Conservation (phyloP, 2,888 invertebrate species). For the Cyclophora albipunctata region DNA sequence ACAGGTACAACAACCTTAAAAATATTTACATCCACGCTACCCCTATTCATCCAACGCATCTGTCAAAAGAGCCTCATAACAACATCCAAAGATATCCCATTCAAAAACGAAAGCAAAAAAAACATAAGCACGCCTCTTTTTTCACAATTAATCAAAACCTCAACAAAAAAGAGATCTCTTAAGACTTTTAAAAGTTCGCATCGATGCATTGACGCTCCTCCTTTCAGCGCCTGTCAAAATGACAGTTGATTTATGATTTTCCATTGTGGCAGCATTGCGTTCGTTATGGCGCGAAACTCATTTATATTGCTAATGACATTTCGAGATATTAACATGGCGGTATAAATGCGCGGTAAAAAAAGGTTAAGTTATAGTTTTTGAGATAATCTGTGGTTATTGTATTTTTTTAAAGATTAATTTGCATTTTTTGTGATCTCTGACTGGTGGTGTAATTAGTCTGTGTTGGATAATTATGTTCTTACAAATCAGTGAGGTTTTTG, state of each 20-base stretch:
- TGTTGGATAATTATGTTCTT: constrained; percentile 11
- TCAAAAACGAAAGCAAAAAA: constrained; percentile 27
- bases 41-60: constrained; percentile 24
- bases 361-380: constrained; percentile 35
- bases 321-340: constrained; percentile 59
- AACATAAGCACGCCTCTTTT: constrained; percentile 40
- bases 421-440: constrained; percentile 31
- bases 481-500: neutral
- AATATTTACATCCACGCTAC: no score
- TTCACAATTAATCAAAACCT: constrained; percentile 56
- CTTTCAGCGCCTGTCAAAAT: constrained; percentile 69
- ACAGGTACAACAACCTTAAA: no score
- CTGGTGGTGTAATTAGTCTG: constrained; percentile 18
- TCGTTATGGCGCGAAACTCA: constrained; percentile 69
- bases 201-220: constrained; percentile 66
- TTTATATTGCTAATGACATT: constrained; percentile 68
- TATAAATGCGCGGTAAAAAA: constrained; percentile 39
- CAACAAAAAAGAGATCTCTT: constrained; percentile 35
- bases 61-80: constrained; percentile 26
- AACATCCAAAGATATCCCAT: constrained; percentile 39
- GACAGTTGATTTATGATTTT: constrained; percentile 69
- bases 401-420: constrained; percentile 35
- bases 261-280: constrained; percentile 63
- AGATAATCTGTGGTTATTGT: constrained; percentile 31
- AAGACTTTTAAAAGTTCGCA: constrained; percentile 62